Evolutionary conservation across 2,797 vertebrate genomes (phyloP).

Genomic region (Pyrrhura leucotis): DNA sequence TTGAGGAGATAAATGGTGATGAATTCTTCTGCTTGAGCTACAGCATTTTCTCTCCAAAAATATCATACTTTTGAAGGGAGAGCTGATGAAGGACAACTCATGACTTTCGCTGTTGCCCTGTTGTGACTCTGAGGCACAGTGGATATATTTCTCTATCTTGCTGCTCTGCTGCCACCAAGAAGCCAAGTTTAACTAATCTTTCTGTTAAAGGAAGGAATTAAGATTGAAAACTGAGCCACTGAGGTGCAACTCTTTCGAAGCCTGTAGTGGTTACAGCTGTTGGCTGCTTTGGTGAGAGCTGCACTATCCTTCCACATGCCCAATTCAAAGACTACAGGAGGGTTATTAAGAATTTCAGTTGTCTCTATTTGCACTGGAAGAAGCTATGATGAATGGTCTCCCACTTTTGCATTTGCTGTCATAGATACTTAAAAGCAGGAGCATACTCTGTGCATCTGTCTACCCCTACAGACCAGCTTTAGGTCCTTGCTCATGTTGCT

Average conservation of each 20-base stretch:
- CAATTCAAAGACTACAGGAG: background rate
- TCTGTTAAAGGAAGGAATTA: background rate
- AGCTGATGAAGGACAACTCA: background rate
- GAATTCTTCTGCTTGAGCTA: background rate
- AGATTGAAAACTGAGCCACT: background rate
- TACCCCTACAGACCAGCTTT: background rate
- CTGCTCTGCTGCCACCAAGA: background rate
- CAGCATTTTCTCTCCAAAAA: background rate
- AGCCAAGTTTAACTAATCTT: background rate
- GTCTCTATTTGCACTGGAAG: background rate
- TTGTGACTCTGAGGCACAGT: background rate
- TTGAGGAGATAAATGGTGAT: background rate
- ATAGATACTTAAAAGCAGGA: background rate
- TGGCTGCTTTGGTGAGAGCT: background rate
- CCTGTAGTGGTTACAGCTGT: background rate
- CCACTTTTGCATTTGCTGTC: background rate
- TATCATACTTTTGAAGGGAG: background rate
- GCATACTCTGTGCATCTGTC: background rate
- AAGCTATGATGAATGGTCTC: background rate
- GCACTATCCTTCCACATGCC: background rate
- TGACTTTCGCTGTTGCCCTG: background rate
- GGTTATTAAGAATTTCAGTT: background rate
- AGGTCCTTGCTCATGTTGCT: background rate
- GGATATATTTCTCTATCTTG: background rate
- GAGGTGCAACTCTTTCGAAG: background rate